These are phyloP conservation scores for Anhinga rufa DNA, from an alignment of 2,113 vertebrate genomes.

Conservation along the genomic window DNA sequence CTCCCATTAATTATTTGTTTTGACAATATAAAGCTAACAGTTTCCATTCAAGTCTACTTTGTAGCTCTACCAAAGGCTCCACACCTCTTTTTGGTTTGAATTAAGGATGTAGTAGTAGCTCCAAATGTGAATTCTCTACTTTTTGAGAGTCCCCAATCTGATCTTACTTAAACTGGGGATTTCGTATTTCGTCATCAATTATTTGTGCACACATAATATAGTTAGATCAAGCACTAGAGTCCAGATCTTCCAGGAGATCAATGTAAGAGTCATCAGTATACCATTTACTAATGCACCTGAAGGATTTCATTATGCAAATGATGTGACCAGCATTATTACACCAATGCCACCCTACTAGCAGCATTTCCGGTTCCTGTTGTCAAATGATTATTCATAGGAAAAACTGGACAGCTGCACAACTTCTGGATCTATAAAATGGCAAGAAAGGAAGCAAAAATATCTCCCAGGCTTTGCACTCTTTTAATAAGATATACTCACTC, in stretches of 20 bases:
- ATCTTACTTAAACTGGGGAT: background rate
- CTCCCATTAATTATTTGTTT: background rate
- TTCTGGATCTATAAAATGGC: background rate
- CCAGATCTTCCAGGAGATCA: background rate
- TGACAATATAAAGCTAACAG: background rate
- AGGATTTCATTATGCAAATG: background rate
- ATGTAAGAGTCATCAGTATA: background rate
- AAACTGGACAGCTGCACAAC: background rate
- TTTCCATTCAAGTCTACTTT: background rate
- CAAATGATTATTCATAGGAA: background rate
- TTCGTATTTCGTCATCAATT: background rate
- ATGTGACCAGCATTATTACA: background rate
- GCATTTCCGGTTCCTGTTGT: background rate
- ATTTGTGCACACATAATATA: background rate
- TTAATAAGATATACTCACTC: background rate
- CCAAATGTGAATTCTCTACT: background rate
- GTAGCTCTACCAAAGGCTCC: rapidly evolving
- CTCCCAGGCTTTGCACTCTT: background rate
- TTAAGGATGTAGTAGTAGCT: background rate
- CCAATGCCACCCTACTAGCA: background rate
- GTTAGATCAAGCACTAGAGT: background rate
- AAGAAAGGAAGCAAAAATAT: background rate
- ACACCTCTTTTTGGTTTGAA: background rate
- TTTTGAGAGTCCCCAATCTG: background rate
- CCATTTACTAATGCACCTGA: background rate